These are phyloP conservation scores for Siniperca obscura DNA, from an alignment of 2,797 vertebrate genomes.

Conservation along the genomic window DNA sequence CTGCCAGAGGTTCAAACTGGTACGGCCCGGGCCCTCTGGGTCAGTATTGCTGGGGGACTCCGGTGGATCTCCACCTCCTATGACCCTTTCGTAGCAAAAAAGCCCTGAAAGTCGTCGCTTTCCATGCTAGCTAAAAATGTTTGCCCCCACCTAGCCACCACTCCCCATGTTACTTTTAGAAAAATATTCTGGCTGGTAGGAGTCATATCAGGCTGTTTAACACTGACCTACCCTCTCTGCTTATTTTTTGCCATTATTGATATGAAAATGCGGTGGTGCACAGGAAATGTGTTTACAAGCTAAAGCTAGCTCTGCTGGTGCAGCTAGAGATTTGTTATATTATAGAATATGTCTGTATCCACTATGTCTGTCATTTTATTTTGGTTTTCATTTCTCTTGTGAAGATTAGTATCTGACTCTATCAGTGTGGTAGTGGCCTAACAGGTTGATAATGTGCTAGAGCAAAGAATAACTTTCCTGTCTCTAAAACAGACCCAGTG, in stretches of 20 bases:
- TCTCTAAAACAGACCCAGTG: constrained; percentile 42
- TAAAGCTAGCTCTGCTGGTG: background rate
- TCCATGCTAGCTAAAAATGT: background rate
- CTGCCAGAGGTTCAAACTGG: too few species aligned
- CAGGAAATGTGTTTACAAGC: background rate
- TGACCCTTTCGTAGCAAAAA: background rate
- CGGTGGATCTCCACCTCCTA: background rate
- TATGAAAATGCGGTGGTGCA: background rate
- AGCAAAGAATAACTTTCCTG: constrained; percentile 47
- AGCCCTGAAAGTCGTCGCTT: too few species aligned
- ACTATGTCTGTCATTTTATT: background rate
- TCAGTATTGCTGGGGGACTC: too few species aligned
- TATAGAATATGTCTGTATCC: background rate
- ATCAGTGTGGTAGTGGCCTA: constrained; percentile 2
- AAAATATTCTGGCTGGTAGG: background rate
- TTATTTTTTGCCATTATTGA: background rate
- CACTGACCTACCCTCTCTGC: too few species aligned
- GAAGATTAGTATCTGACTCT: constrained; percentile 2
- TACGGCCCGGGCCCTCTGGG: too few species aligned
- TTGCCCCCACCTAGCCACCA: too few species aligned
- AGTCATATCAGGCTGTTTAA: background rate
- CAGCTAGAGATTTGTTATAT: background rate
- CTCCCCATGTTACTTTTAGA: too few species aligned
- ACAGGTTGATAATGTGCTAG: constrained; percentile 39
- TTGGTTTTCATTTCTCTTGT: background rate